phyloP scores from a whole-genome alignment of 2,113 vertebrate genomes.

The Aythya baeri region DNA sequence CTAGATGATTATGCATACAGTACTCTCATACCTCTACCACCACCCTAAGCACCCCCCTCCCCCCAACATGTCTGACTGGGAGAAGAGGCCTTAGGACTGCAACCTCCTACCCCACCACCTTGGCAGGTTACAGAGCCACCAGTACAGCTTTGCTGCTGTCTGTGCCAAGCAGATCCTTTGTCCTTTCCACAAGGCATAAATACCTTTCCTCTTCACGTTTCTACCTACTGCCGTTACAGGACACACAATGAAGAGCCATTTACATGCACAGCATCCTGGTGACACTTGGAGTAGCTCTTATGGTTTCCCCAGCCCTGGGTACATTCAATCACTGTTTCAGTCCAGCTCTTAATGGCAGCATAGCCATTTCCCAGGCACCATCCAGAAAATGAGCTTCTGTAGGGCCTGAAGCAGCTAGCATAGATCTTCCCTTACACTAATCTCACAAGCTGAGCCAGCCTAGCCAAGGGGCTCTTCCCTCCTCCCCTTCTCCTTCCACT shows the following conservation, averaged over 20 bases:
- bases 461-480: not conserved
- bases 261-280: not conserved
- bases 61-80: not conserved
- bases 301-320: not conserved
- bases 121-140: not conserved
- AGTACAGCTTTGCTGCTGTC: not conserved
- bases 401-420: not conserved
- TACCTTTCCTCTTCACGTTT: not conserved
- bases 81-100: not conserved
- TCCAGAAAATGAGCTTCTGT: not conserved
- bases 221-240: not conserved
- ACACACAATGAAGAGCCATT: not conserved
- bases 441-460: not conserved
- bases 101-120: not conserved
- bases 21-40: not conserved
- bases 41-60: not conserved
- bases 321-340: not conserved
- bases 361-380: too few species aligned
- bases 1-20: not conserved
- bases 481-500: not conserved
- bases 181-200: not conserved
- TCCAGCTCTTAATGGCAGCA: not conserved
- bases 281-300: not conserved
- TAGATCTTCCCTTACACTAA: not conserved
- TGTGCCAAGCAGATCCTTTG: not conserved